phyloP scores from a whole-genome alignment of 2,113 vertebrate species.

The Cyanistes caeruleus region DNA sequence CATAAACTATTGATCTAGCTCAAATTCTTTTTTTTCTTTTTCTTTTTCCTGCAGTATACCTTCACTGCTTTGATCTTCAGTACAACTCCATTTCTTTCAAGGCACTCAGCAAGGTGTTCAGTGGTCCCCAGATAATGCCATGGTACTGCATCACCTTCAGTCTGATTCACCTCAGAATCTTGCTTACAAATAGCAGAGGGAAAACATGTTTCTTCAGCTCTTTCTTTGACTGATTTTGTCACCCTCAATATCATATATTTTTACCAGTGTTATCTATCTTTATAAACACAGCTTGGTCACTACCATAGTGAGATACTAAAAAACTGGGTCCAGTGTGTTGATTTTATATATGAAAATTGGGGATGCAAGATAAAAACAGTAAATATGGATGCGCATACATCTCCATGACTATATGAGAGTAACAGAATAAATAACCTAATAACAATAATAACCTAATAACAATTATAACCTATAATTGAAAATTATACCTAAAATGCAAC shows the following conservation, averaged over 20 bases:
- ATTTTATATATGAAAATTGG: not conserved
- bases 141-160: not conserved
- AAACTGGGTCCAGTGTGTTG: not conserved
- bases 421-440: not conserved
- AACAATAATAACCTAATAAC: too few relatives aligned
- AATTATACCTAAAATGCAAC: not conserved
- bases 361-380: not conserved
- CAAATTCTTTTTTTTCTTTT: not conserved
- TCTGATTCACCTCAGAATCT: not conserved
- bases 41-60: not conserved
- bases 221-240: not conserved
- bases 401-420: not conserved
- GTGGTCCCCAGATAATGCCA: not conserved
- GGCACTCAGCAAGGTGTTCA: not conserved
- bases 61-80: not conserved
- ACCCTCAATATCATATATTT: not conserved
- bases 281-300: not conserved
- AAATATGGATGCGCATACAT: not conserved
- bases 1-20: not conserved
- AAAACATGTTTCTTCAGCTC: not conserved
- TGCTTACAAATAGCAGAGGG: not conserved
- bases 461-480: too few relatives aligned
- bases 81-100: not conserved
- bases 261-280: not conserved
- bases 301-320: not conserved